phyloP scores from a whole-genome alignment of 2,888 invertebrate species.

The Drosophila paracracens region DNA sequence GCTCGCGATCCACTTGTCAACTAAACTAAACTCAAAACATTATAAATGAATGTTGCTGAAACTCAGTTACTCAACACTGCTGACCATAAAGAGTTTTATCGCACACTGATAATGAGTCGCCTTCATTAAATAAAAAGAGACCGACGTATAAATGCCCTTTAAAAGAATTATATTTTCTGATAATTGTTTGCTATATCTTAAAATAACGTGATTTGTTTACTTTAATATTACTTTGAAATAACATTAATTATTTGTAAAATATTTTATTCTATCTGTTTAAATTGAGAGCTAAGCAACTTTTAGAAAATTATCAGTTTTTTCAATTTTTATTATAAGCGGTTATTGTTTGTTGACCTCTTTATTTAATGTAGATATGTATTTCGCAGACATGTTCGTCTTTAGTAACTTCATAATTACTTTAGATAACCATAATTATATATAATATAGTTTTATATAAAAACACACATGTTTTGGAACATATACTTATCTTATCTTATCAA shows the following conservation, averaged over 20 bases:
- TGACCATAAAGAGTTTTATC: conserved; percentile 22
- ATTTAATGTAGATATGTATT: neutral
- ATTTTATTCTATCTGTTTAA: neutral
- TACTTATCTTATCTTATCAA: neutral
- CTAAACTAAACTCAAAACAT: conserved; percentile 36
- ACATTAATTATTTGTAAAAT: neutral
- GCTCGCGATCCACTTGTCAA: conserved; percentile 32
- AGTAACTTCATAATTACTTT: neutral
- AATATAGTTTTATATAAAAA: neutral
- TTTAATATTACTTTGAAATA: neutral
- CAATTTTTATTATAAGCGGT: neutral
- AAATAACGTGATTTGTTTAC: neutral
- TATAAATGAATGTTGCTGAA: conserved; percentile 13
- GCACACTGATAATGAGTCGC: neutral
- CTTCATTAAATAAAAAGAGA: neutral
- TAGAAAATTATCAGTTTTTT: neutral
- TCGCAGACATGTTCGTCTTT: neutral
- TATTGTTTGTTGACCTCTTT: neutral
- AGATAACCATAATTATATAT: neutral
- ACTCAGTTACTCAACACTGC: conserved; percentile 27
- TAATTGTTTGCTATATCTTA: neutral
- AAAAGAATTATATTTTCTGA: neutral
- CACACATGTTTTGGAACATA: neutral
- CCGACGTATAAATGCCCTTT: neutral
- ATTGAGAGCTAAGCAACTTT: neutral